phyloP scores from a whole-genome alignment of 2,888 invertebrate genomes.

The Rhopalosiphum nymphaeae region DNA sequence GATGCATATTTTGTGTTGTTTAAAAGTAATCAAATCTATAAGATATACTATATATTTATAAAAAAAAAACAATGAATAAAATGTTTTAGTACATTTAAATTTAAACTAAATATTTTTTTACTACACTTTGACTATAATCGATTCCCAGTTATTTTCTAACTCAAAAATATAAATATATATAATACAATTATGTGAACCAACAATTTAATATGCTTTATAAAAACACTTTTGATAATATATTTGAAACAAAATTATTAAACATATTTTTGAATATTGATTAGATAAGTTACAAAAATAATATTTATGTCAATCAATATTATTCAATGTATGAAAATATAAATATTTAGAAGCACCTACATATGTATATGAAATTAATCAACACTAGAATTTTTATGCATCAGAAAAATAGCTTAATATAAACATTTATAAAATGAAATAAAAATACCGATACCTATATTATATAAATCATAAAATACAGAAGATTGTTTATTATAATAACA shows the following conservation, averaged over 20 bases:
- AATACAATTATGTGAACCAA: not conserved
- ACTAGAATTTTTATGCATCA: not conserved
- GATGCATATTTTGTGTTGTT: not conserved
- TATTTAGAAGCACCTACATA: not conserved
- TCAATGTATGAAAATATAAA: not conserved
- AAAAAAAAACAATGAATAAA: too few relatives aligned
- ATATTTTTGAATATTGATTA: not conserved
- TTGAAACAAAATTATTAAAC: not conserved
- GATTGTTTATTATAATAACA: not conserved
- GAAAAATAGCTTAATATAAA: not conserved
- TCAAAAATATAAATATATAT: not conserved
- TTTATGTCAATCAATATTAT: not conserved
- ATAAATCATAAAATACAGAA: not conserved
- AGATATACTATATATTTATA: too few relatives aligned
- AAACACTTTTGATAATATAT: not conserved
- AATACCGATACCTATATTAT: not conserved
- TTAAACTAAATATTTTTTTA: too few relatives aligned
- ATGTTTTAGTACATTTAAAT: too few relatives aligned
- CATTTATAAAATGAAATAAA: not conserved
- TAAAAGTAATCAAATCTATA: not conserved
- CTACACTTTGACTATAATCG: not conserved
- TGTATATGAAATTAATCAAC: not conserved
- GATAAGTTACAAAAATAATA: not conserved
- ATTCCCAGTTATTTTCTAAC: not conserved
- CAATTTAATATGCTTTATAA: not conserved